Base-by-base conservation (phyloP, 2,113 vertebrate species). In the Glaucomys volans region DNA sequence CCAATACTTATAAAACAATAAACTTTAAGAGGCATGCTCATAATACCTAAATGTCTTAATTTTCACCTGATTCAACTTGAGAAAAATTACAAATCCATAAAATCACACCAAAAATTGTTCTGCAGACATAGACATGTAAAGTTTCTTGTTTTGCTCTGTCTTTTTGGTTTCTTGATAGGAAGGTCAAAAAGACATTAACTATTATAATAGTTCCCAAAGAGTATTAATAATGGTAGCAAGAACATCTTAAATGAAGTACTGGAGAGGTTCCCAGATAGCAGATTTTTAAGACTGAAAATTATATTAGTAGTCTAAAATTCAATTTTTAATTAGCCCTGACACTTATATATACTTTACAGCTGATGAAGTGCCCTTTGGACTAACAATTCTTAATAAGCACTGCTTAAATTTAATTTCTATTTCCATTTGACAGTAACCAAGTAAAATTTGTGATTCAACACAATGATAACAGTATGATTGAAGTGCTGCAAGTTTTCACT, bases 401-500 rank as follows among this genome's bases (percentile, higher is more conserved):
- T 97, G 90, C 67, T 80, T 96, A 97, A 95, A 94, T 96, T 96
- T 98, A 97, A 97, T 98, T 97, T 96, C 80, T 96, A 24, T 95
- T 97, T 97, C 94, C 64, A 92, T 97, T 97, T 95, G 84, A 97
- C 86, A 96, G 80, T 75, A 97, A 95, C 69, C 50, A 97, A 97
- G 89, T 84, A 96, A 97, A 97, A 57, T 1, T 44, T 94, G 81
- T 67, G 95, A 97, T 66, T 96, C 69, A 96, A 72, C 47, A 95
- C 94, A 96, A 59, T 32, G 54, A 47, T 90, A 95, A 96, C 26
- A 40, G 54, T 50, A 87, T 66, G 69, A 0, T 80, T 96, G 82
- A 93, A 97, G 47, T 66, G 83, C 64, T 81, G 22, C 80, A 40
- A 54, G 44, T 80, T 71, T 85, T 82, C 69, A 90, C 59, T 89